Base-by-base conservation (phyloP, 2,797 vertebrate species). In the Toxotes lorentzi region DNA sequence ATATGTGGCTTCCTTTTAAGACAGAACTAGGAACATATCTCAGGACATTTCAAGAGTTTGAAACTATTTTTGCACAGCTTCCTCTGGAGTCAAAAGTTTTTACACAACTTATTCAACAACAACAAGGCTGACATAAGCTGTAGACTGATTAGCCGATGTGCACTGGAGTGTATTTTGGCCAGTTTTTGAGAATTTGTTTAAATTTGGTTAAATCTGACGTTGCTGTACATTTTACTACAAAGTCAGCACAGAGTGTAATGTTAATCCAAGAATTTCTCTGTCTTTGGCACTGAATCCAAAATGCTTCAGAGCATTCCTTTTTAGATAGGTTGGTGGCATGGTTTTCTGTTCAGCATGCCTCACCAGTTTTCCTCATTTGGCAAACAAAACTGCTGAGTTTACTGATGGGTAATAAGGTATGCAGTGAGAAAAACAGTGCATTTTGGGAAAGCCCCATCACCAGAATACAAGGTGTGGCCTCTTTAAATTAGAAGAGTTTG, bases 1-100 rank as follows among this genome's bases (percentile, higher is more conserved):
- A 78, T 70, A 53, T 63, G 21, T 2, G n/a, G 54, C 35, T 60
- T 35, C 68, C 40, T 47, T 82, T 60, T 51, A 79, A 70, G 54
- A 71, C 64, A 70, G 63, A 78, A 35, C 13, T 17, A 2, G 56
- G 17, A 16, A 70, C 76, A 69, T 63, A 70, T 61, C 58, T 82
- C 45, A 73, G 54, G 72, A n/a, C n/a, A n/a, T n/a, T n/a, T n/a
- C n/a, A n/a, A n/a, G n/a, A n/a, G n/a, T n/a, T n/a, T n/a, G n/a
- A n/a, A n/a, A n/a, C n/a, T n/a, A n/a, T n/a, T n/a, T n/a, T n/a
- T n/a, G n/a, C n/a, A n/a, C n/a, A n/a, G n/a, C n/a, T n/a, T n/a
- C n/a, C n/a, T n/a, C n/a, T n/a, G n/a, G n/a, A 27, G 27, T 27
- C 27, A 27, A 27, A 27, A 27, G 27, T 2, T 27, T 27, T 27